Conservation (phyloP, 64 coral and sea anemone species). For the Montipora sp. region DNA sequence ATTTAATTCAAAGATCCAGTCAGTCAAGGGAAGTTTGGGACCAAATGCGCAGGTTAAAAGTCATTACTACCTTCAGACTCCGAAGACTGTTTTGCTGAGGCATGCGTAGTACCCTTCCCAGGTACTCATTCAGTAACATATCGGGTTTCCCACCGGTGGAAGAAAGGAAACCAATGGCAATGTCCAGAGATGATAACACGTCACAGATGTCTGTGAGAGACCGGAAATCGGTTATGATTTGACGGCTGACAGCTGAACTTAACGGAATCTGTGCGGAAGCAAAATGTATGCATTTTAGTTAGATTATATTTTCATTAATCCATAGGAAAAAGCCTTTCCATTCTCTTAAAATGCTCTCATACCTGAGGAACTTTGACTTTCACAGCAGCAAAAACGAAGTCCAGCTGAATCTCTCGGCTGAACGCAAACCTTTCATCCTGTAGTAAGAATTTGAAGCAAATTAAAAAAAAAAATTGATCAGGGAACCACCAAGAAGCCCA, state of each 20-base stretch:
- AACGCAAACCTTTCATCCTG: slow-evolving; percentile 74
- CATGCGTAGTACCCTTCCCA: slow-evolving; percentile 48
- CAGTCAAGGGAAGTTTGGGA: background rate
- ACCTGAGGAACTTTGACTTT: slow-evolving; percentile 81
- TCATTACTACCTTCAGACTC: slow-evolving; percentile 50
- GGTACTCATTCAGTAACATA: slow-evolving; percentile 53
- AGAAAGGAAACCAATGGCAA: slow-evolving; percentile 80
- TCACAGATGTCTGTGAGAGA: slow-evolving; percentile 69
- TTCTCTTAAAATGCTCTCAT: background rate
- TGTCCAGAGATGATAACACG: slow-evolving; percentile 71
- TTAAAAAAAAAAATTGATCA: background rate
- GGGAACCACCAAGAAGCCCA: no score
- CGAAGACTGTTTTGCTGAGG: slow-evolving; percentile 59
- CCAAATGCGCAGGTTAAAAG: background rate
- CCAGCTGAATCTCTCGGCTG: slow-evolving; percentile 60
- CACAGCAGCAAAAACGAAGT: slow-evolving; percentile 66
- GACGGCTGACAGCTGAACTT: slow-evolving; percentile 19
- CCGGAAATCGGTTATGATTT: slow-evolving; percentile 55
- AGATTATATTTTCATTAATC: no score
- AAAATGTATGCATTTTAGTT: background rate
- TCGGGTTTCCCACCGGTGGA: slow-evolving; percentile 64
- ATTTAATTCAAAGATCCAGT: background rate
- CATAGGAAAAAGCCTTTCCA: background rate
- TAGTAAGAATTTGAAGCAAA: background rate
- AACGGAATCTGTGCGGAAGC: slow-evolving; percentile 31